These are phyloP conservation scores for Heliconius ismenius DNA, from an alignment of 2,888 invertebrate genomes.

Conservation along the genomic window DNA sequence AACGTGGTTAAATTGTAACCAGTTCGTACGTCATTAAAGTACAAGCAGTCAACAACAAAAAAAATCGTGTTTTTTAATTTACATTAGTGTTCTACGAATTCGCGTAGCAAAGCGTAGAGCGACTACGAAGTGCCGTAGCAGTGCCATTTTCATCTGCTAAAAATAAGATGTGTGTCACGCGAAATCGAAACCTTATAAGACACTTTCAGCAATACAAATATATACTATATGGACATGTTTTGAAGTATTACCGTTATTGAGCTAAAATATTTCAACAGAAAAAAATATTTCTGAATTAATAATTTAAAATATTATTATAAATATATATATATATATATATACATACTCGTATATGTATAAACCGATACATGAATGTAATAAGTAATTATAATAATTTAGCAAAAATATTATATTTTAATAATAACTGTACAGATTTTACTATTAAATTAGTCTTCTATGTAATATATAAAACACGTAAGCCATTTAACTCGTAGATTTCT, in stretches of 20 bases:
- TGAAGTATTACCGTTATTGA: not conserved
- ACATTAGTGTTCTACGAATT: conserved; percentile 34
- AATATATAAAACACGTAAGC: no score
- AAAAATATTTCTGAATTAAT: not conserved
- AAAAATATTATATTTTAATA: no score
- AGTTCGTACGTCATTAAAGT: conserved; percentile 4
- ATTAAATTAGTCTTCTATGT: not conserved
- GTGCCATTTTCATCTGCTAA: conserved; percentile 37
- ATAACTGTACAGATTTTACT: no score
- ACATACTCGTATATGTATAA: no score
- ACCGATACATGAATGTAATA: no score
- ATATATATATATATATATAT: no score
- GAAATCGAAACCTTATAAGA: conserved; percentile 30
- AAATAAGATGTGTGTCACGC: conserved; percentile 35
- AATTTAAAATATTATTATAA: not conserved
- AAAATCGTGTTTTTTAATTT: conserved; percentile 19
- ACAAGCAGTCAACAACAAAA: conserved; percentile 2
- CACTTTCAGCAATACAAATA: not conserved
- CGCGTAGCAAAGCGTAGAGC: conserved; percentile 29
- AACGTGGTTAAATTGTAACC: conserved; percentile 7
- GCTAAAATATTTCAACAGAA: not conserved
- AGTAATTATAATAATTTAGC: no score
- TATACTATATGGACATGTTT: not conserved
- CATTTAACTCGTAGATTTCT: no score
- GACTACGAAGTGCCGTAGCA: conserved; percentile 37